phyloP scores from a whole-genome alignment of 2,888 invertebrate genomes.

The Idaea biselata region DNA sequence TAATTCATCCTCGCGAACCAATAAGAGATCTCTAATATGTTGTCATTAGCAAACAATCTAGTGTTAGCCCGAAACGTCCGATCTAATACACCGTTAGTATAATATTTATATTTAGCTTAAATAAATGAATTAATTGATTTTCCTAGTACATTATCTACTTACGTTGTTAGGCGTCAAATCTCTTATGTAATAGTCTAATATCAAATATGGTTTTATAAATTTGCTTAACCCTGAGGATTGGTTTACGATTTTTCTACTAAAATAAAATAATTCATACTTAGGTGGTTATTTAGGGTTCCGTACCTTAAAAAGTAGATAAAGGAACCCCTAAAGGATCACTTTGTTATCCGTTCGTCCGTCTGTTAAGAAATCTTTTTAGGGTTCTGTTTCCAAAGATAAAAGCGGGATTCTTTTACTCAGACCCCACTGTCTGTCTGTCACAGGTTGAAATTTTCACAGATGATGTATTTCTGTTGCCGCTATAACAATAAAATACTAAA shows the following conservation, averaged over 20 bases:
- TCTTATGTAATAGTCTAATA: not conserved
- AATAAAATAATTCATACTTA: not conserved
- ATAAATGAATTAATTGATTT: constrained; percentile 26
- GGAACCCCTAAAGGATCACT: no score
- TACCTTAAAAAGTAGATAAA: no score
- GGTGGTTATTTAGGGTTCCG: not conserved
- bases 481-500: no score
- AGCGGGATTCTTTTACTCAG: no score
- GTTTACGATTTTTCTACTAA: not conserved
- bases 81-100: constrained; percentile 21
- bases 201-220: not conserved
- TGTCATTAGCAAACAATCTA: constrained; percentile 19
- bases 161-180: not conserved
- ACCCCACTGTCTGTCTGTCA: no score
- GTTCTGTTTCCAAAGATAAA: no score
- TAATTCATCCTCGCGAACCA: no score
- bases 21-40: not conserved
- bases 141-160: constrained; percentile 11
- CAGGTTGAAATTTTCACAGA: no score
- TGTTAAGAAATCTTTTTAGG: no score
- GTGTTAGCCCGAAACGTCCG: constrained; percentile 19
- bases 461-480: no score
- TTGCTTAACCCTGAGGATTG: not conserved
- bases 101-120: constrained; percentile 32
- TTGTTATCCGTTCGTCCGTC: no score